phyloP scores from a whole-genome alignment of 2,888 invertebrate species.

The Rotaria socialis region DNA sequence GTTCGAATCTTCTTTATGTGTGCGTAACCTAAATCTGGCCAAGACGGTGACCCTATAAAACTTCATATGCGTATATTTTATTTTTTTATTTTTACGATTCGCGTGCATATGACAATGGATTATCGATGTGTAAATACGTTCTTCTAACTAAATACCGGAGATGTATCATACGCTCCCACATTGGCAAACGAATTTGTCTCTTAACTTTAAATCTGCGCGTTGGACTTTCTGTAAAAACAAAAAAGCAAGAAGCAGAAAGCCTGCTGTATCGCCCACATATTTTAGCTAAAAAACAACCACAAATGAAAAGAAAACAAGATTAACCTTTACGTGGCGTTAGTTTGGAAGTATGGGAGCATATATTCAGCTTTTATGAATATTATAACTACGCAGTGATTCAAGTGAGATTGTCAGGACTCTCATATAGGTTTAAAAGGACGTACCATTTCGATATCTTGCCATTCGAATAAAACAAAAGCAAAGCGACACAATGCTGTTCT shows the following conservation, averaged over 20 bases:
- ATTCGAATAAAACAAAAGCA: neutral
- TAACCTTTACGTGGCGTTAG: neutral
- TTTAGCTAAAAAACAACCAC: neutral
- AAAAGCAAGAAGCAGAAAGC: neutral
- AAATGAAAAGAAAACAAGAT: neutral
- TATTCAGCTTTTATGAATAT: neutral
- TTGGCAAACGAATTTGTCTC: neutral
- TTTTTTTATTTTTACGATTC: no score
- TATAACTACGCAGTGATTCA: neutral
- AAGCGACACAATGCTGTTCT: neutral
- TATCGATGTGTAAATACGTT: neutral
- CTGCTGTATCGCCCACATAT: neutral
- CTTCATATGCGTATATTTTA: no score
- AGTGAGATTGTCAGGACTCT: neutral
- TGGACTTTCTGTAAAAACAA: neutral
- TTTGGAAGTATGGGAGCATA: neutral
- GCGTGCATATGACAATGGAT: neutral
- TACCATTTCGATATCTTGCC: neutral
- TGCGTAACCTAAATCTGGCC: no score
- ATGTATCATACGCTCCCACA: neutral
- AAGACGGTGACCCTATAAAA: no score
- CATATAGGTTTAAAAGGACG: neutral
- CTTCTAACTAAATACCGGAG: neutral
- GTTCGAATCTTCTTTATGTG: neutral
- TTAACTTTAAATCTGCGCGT: neutral